Evolutionary conservation across 1,140 invertebrate genomes (phyloP).

Genomic region (Ditylenchus dipsaci): DNA sequence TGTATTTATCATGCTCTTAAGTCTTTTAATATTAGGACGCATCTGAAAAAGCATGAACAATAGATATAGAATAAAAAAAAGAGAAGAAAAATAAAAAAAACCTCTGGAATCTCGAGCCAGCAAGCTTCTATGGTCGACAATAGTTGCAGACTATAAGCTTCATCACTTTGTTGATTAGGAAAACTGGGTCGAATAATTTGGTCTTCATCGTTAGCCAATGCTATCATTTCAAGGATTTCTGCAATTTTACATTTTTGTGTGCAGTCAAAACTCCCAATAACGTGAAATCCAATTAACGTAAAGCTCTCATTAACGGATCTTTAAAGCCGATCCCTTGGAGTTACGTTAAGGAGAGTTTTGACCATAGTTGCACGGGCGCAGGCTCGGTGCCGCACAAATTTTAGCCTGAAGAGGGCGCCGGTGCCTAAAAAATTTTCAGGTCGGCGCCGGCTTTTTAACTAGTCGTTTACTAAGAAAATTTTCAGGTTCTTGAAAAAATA

Average conservation of each 20-base stretch:
- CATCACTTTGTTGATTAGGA: slow-evolving; percentile 42
- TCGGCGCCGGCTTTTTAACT: too few relatives aligned
- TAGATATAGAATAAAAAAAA: neutral
- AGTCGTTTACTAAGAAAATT: too few relatives aligned
- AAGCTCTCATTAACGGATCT: too few relatives aligned
- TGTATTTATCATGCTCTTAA: slow-evolving; percentile 53
- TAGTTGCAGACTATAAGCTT: slow-evolving; percentile 49
- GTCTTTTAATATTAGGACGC: slow-evolving; percentile 55
- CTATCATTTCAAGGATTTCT: slow-evolving; percentile 55
- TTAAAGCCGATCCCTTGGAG: too few relatives aligned
- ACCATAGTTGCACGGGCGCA: neutral
- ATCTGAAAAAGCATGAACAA: slow-evolving; percentile 25
- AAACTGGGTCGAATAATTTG: slow-evolving; percentile 53
- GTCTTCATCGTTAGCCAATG: slow-evolving; percentile 54
- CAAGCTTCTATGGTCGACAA: slow-evolving; percentile 55
- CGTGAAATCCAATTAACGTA: too few relatives aligned
- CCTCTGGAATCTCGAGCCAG: slow-evolving; percentile 55
- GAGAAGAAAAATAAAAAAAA: too few relatives aligned
- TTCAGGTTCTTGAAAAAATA: too few relatives aligned
- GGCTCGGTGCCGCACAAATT: too few relatives aligned
- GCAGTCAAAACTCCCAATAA: neutral
- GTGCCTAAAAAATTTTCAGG: too few relatives aligned
- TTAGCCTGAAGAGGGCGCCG: too few relatives aligned
- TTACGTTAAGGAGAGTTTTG: neutral
- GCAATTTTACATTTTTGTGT: neutral